Evolutionary conservation across 23 tunicate species (phyloP).

Genomic region (Ascidia mentula): DNA sequence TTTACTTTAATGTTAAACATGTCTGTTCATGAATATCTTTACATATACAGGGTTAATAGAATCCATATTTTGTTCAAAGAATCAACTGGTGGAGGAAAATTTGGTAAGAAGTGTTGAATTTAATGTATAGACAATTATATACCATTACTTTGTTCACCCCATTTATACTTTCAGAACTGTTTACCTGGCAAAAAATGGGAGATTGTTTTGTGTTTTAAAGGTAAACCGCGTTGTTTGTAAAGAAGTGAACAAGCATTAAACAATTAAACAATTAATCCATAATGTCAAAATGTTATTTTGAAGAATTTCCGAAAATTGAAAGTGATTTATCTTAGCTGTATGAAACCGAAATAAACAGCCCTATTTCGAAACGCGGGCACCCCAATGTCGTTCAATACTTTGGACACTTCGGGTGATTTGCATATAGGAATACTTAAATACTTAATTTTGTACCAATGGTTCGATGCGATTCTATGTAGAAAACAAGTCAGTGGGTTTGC

Average conservation of each 20-base stretch:
- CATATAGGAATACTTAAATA: not conserved
- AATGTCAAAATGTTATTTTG: too few relatives aligned
- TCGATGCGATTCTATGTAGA: constrained; percentile 35
- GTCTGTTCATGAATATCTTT: too few relatives aligned
- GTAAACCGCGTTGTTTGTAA: too few relatives aligned
- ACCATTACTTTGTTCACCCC: not conserved
- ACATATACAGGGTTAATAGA: too few relatives aligned
- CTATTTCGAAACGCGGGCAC: not conserved
- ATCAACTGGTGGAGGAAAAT: not conserved
- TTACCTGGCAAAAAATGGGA: not conserved
- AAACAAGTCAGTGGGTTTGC: constrained; percentile 7
- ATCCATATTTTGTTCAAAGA: not conserved
- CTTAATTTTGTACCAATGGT: constrained; percentile 14
- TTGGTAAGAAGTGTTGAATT: not conserved
- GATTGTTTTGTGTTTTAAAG: not conserved
- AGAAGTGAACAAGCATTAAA: not conserved
- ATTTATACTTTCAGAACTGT: not conserved
- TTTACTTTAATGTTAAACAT: too few relatives aligned
- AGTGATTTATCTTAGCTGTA: not conserved
- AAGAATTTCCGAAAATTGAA: not conserved
- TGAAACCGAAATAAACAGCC: constrained; percentile 6
- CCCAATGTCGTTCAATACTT: not conserved
- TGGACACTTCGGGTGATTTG: not conserved
- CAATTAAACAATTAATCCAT: too few relatives aligned
- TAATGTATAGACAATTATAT: not conserved